Percentiles rank a stretch among this genome's conserved stretches.
Evolutionary conservation across 1,140 invertebrate species (phyloP).

Genomic region (Antheraea pernyi): DNA sequence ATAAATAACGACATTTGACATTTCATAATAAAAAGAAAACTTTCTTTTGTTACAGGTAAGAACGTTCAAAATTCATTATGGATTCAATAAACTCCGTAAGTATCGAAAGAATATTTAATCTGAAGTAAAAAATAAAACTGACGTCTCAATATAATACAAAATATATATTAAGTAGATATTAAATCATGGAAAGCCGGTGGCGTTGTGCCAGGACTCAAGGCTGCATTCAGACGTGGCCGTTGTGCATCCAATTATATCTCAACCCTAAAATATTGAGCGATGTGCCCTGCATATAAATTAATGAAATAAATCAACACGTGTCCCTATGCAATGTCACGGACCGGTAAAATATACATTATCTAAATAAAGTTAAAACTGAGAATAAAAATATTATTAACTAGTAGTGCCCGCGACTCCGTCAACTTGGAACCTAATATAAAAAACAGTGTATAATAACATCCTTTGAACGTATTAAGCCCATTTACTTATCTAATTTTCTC

Average conservation of each 20-base stretch:
- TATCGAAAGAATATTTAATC: background rate
- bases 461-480: too few species aligned
- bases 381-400: too few species aligned
- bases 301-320: slow-evolving; percentile 39
- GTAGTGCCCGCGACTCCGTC: too few species aligned
- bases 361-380: too few species aligned
- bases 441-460: too few species aligned
- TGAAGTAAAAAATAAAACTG: background rate
- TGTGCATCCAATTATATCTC: slow-evolving; percentile 70
- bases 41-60: background rate
- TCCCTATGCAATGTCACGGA: background rate
- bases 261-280: slow-evolving; percentile 72
- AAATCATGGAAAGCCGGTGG: slow-evolving; percentile 65
- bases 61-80: background rate
- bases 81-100: background rate
- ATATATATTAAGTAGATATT: slow-evolving; percentile 50
- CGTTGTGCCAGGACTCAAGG: slow-evolving; percentile 54
- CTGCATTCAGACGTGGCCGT: slow-evolving; percentile 60
- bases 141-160: background rate
- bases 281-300: slow-evolving; percentile 62
- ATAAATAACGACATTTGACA: background rate
- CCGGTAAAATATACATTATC: background rate
- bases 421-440: too few species aligned
- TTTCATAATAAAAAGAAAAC: background rate
- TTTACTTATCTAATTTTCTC: too few species aligned